Conservation (phyloP, 2,113 vertebrate genomes). For the Carassius auratus region DNA sequence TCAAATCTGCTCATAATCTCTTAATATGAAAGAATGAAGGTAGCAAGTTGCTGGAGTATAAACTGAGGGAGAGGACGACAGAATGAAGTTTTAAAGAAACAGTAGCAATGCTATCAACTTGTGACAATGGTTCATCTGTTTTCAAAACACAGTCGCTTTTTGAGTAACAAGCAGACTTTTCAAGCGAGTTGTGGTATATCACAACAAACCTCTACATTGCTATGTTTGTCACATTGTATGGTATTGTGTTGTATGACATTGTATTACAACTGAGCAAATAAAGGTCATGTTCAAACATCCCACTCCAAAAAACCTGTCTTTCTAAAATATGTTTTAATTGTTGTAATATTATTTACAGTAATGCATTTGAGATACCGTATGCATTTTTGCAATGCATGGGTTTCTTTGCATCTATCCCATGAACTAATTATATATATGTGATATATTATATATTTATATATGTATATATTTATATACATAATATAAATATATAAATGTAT, state of each 20-base stretch:
- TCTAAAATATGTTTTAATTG: neutral
- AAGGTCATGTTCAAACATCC: neutral
- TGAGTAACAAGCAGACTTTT: neutral
- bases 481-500: too few species aligned
- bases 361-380: neutral
- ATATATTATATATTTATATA: too few species aligned
- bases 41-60: slow-evolving; percentile 64
- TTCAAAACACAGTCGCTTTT: slow-evolving; percentile 1
- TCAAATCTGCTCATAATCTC: slow-evolving; percentile 74
- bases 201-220: neutral
- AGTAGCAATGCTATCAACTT: neutral
- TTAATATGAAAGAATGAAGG: slow-evolving; percentile 68
- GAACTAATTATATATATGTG: neutral
- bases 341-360: neutral
- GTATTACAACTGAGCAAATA: neutral
- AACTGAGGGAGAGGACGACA: slow-evolving; percentile 50
- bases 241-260: neutral
- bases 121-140: slow-evolving; percentile 4
- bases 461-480: too few species aligned
- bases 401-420: neutral
- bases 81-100: slow-evolving; percentile 36
- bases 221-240: neutral
- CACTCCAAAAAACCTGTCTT: neutral
- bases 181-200: neutral
- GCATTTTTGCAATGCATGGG: neutral